phyloP scores from a whole-genome alignment of 1,140 invertebrate species.

The Mizuhopecten yessoensis region DNA sequence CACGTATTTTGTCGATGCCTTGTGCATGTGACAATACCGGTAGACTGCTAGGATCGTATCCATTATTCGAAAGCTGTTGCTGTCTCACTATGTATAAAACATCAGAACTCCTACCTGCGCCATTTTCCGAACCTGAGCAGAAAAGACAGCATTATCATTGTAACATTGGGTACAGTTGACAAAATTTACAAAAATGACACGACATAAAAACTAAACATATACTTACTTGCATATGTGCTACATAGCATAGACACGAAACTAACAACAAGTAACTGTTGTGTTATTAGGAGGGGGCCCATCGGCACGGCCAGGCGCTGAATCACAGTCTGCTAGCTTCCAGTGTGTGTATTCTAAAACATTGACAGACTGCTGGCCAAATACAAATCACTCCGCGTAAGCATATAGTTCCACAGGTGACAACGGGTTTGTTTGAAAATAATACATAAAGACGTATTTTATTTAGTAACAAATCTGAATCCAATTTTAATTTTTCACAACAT shows the following conservation, averaged over 20 bases:
- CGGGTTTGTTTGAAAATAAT: background rate
- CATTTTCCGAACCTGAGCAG: conserved; percentile 14
- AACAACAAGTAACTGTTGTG: background rate
- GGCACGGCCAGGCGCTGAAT: conserved; percentile 28
- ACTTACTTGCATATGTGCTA: background rate
- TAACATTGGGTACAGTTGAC: background rate
- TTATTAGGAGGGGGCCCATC: background rate
- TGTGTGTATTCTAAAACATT: conserved; percentile 28
- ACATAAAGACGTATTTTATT: background rate
- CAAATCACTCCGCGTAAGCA: background rate
- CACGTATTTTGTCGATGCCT: conserved; percentile 7
- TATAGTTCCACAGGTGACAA: background rate
- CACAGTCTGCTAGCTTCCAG: background rate
- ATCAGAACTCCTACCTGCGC: background rate
- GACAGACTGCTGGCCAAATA: background rate
- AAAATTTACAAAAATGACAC: background rate
- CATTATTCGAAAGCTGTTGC: conserved; percentile 5
- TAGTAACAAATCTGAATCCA: background rate
- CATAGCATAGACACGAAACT: conserved; percentile 31
- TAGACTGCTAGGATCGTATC: background rate
- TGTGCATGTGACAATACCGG: background rate
- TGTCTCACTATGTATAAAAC: background rate
- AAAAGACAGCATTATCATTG: background rate
- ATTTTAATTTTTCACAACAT: background rate
- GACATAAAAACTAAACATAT: background rate